These are phyloP conservation scores for Macrophya annulata DNA, from an alignment of 2,888 invertebrate genomes.

Conservation along the genomic window DNA sequence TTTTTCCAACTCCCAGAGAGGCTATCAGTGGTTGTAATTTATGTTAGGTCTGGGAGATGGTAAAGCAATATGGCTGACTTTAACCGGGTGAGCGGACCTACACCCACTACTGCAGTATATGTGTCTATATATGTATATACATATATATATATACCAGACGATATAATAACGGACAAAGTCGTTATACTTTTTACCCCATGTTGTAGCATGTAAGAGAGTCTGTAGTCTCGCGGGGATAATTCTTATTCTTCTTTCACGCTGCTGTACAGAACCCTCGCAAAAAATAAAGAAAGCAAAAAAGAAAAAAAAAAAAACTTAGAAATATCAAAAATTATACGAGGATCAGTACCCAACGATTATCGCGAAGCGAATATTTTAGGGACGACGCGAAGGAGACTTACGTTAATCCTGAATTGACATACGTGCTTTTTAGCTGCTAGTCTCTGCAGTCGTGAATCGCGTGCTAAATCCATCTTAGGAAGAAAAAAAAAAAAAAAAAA, in stretches of 20 bases:
- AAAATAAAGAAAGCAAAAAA: neutral
- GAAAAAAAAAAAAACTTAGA: no score
- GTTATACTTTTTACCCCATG: conserved; percentile 43
- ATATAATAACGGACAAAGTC: conserved; percentile 28
- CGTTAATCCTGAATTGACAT: conserved; percentile 1
- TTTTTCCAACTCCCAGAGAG: conserved; percentile 45
- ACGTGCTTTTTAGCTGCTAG: conserved; percentile 8
- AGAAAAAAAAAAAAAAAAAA: no score
- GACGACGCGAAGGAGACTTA: neutral
- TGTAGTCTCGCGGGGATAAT: conserved; percentile 36
- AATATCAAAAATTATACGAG: neutral
- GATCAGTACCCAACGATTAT: neutral
- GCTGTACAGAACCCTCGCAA: neutral
- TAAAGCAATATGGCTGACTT: conserved; percentile 44
- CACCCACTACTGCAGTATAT: neutral
- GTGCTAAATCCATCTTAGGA: neutral
- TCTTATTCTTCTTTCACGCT: neutral
- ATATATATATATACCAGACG: neutral
- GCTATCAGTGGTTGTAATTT: conserved; percentile 48
- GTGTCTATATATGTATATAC: neutral
- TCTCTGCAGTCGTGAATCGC: neutral
- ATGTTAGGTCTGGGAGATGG: conserved; percentile 37
- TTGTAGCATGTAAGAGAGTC: conserved; percentile 14
- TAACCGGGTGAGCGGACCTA: neutral
- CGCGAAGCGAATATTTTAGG: neutral